phyloP scores from a whole-genome alignment of 2,797 vertebrate species.

The Lepus oiostolus region DNA sequence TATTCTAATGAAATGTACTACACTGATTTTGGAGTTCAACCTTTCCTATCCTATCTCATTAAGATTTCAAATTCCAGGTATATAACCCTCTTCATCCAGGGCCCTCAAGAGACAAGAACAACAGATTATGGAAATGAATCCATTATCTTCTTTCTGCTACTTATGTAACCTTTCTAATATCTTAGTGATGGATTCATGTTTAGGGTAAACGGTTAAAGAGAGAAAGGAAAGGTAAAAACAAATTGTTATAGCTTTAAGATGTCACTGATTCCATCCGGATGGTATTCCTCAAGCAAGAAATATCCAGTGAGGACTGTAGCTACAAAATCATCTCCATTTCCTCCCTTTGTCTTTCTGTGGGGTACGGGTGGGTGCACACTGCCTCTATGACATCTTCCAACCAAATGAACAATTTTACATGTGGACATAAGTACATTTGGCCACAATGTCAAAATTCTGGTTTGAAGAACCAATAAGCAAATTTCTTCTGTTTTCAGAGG shows the following conservation, averaged over 20 bases:
- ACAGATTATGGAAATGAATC: slow-evolving; percentile 50
- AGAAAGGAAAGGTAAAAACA: neutral
- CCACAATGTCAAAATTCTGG: neutral
- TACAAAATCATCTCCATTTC: neutral
- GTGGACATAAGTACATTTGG: neutral
- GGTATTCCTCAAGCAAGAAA: slow-evolving; percentile 55
- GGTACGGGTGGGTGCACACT: neutral
- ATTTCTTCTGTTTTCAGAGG: slow-evolving; percentile 34
- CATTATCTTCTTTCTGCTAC: slow-evolving; percentile 40
- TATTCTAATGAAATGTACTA: neutral
- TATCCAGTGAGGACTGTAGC: slow-evolving; percentile 41
- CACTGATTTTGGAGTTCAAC: slow-evolving; percentile 46
- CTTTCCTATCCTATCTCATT: slow-evolving; percentile 40
- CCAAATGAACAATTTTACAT: neutral
- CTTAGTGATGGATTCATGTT: slow-evolving; percentile 18
- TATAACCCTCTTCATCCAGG: slow-evolving; percentile 49
- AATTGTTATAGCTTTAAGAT: slow-evolving; percentile 60
- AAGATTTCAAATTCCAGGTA: slow-evolving; percentile 56
- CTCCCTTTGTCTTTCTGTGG: slow-evolving; percentile 19
- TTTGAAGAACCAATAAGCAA: neutral
- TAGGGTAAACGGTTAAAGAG: slow-evolving; percentile 53
- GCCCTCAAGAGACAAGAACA: slow-evolving; percentile 46
- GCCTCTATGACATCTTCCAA: neutral
- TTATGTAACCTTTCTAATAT: slow-evolving; percentile 29
- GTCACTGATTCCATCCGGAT: slow-evolving; percentile 33